Base-by-base conservation (phyloP, 2,797 vertebrate species). In the Dallia pectoralis region DNA sequence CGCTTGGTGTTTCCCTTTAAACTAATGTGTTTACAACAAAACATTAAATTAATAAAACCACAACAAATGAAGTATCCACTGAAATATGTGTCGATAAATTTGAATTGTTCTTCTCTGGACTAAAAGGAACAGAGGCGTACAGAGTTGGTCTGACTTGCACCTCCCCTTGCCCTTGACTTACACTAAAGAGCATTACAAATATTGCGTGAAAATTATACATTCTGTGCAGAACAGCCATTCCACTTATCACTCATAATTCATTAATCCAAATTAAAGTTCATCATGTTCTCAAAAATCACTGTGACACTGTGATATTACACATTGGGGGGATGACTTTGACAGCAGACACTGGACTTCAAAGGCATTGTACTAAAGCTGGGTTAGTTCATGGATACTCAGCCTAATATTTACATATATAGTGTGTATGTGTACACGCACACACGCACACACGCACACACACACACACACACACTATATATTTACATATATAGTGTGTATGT, bases 191-290 rank as follows among this genome's bases (percentile, higher is more conserved):
- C 29, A 25, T 36, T 6, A 59, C 44, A 70, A 25, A 70, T 40
- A 59, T 22, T 6, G 51, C n/a, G 30, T 4, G 32, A 8, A 59
- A 59, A 70, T 36, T 8, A 22, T 53, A 32, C 53, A 36, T 56
- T 18, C 49, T 22, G 29, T 15, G 49, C 69, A 33, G 29, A 3
- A 51, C 49, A 15, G 69, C 69, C 40, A 70, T 70, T 70, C 30
- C 18, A 53, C 49, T 70, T 59, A 70, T 70, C 68, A 56, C 19
- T 33, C 49, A n/a, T 36, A 56, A 59, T 70, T 59, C 49, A 22
- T 29, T 56, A 70, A 70, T 70, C 49, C 49, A 59, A 51, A 59
- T 70, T 59, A 59, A 56, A 70, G 30, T 59, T 70, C 49, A 33
- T 32, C 68, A 36, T 70, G 49, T 56, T 70, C 69, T 59, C 9